These are phyloP conservation scores for Samia ricini DNA, from an alignment of 1,140 invertebrate genomes.

Conservation along the genomic window DNA sequence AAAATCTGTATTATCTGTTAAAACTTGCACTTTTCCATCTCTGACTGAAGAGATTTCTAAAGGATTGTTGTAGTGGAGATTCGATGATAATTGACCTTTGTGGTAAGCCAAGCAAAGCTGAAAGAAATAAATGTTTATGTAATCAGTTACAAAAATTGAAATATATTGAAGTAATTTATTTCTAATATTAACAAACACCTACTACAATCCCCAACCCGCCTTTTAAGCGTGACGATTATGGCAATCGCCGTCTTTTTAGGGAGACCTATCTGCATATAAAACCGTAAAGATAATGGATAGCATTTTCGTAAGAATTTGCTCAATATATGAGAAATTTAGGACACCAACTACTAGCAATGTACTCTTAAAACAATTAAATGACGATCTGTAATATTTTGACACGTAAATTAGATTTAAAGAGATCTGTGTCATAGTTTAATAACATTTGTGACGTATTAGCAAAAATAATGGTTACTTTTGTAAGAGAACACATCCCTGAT, in stretches of 20 bases:
- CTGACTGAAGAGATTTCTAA: conserved; percentile 84
- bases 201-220: too few species aligned
- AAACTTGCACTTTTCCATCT: conserved; percentile 86
- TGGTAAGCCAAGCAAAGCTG: conserved; percentile 84
- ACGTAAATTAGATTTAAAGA: not conserved
- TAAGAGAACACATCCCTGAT: conserved; percentile 78
- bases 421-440: not conserved
- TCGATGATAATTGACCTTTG: conserved; percentile 87
- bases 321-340: too few species aligned
- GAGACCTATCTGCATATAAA: too few species aligned
- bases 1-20: conserved; percentile 86
- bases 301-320: too few species aligned
- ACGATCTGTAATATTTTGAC: not conserved
- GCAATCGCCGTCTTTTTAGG: too few species aligned
- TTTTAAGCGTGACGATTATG: too few species aligned
- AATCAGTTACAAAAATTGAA: conserved; percentile 23
- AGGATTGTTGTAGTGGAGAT: conserved; percentile 91
- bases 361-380: too few species aligned
- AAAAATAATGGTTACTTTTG: conserved; percentile 73
- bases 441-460: not conserved
- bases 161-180: too few species aligned
- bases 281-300: too few species aligned
- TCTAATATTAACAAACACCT: too few species aligned
- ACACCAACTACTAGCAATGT: too few species aligned
- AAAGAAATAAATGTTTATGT: conserved; percentile 56